These are phyloP conservation scores for Solea solea DNA, from an alignment of 2,113 vertebrate genomes.

Conservation along the genomic window DNA sequence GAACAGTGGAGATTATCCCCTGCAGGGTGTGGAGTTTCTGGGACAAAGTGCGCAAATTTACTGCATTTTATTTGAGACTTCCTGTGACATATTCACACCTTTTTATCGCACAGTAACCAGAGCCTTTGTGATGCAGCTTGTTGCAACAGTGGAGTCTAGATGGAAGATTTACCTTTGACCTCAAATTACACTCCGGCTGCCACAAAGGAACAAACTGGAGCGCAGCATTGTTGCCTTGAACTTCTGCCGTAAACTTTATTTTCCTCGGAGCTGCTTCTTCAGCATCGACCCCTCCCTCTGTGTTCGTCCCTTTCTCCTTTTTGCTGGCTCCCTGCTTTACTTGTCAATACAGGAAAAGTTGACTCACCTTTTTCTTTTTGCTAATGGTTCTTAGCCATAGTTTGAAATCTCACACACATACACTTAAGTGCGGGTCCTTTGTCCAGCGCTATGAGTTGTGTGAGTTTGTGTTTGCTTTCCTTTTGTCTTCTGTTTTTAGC, in stretches of 20 bases:
- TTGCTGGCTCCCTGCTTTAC: conserved; percentile 15
- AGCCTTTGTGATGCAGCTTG: conserved; percentile 45
- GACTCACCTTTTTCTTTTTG: conserved; percentile 40
- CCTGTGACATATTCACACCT: conserved; percentile 69
- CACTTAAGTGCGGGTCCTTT: conserved; percentile 45
- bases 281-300: conserved; percentile 12
- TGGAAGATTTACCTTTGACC: conserved; percentile 67
- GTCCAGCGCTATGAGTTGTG: conserved; percentile 24
- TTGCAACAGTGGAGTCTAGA: conserved; percentile 50
- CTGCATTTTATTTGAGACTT: conserved; percentile 62
- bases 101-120: conserved; percentile 53
- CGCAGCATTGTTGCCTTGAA: conserved; percentile 26
- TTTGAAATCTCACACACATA: conserved; percentile 26
- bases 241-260: conserved; percentile 38
- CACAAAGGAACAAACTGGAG: neutral
- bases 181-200: conserved; percentile 38
- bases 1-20: conserved; percentile 39
- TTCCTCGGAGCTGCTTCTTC: conserved; percentile 20
- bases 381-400: conserved; percentile 61
- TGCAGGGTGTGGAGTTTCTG: conserved; percentile 50
- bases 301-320: conserved; percentile 6
- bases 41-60: conserved; percentile 58
- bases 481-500: conserved; percentile 60
- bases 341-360: conserved; percentile 62
- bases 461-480: conserved; percentile 52